Percentiles rank a stretch among this genome's conserved stretches.
These are phyloP conservation scores for Carduelis carduelis DNA, from an alignment of 2,797 vertebrate species.

Conservation along the genomic window DNA sequence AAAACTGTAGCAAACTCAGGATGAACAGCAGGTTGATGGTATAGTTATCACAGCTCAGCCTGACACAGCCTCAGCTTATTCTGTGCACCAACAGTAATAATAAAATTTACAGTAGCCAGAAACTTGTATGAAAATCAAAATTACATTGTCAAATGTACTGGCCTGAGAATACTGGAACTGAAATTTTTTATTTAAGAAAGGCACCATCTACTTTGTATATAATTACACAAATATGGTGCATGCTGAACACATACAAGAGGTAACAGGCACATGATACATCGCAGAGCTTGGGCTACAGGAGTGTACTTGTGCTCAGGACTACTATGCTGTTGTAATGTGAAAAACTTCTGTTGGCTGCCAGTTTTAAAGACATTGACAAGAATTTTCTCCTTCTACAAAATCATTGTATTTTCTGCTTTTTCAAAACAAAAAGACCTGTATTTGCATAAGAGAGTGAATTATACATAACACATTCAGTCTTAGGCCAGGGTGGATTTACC, in stretches of 20 bases:
- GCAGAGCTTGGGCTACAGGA: background rate
- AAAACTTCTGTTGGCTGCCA: background rate
- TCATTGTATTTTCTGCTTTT: background rate
- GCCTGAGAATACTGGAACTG: background rate
- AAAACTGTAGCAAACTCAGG: background rate
- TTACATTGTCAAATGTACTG: background rate
- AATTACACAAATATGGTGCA: background rate
- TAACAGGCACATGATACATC: fast-evolving
- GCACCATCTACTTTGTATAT: background rate
- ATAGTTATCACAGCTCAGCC: background rate
- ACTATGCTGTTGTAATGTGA: background rate
- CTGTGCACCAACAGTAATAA: background rate
- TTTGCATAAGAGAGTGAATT: background rate
- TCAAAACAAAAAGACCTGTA: background rate
- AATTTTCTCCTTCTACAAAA: background rate
- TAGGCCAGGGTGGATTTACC: background rate
- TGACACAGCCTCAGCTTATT: background rate
- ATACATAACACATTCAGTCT: background rate
- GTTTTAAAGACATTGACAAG: background rate
- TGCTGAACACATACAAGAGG: background rate
- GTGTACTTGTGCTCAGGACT: background rate
- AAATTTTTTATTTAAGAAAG: background rate
- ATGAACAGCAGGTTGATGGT: background rate
- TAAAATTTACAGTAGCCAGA: background rate
- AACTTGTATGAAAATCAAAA: background rate